A percentile compares a stretch with the other conserved stretches of the same genome.
Evolutionary conservation across 2,797 vertebrate species (phyloP).

Genomic region (Oophaga sylvatica): DNA sequence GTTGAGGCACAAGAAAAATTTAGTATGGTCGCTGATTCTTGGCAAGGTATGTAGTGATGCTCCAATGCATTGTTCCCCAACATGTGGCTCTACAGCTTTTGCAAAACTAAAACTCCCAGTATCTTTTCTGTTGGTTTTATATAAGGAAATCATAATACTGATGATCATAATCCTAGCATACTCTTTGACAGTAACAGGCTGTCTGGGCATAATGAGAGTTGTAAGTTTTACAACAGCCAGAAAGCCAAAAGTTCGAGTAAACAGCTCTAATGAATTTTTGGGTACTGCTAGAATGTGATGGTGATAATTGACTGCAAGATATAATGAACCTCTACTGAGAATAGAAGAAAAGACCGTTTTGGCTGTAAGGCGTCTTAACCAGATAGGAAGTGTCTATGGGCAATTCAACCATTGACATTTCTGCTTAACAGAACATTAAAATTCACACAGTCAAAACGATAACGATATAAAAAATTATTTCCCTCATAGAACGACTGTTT

Average conservation of each 20-base stretch:
- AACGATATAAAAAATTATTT: constrained; percentile 30
- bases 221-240: too few species aligned
- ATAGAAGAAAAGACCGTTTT: background rate
- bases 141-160: too few species aligned
- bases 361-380: background rate
- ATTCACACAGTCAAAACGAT: constrained; percentile 18
- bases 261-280: background rate
- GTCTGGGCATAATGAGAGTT: too few species aligned
- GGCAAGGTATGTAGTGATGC: background rate
- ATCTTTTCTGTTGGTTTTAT: too few species aligned
- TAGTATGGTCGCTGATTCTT: too few species aligned
- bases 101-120: too few species aligned
- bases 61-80: background rate
- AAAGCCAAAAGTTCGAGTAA: too few species aligned
- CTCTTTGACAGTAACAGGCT: too few species aligned
- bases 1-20: constrained; percentile 2
- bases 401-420: background rate
- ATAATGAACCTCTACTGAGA: background rate
- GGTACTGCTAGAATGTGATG: background rate
- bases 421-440: constrained; percentile 16
- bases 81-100: too few species aligned
- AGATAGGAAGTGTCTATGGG: background rate
- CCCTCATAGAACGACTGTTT: constrained; percentile 31
- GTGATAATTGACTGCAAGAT: background rate
- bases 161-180: too few species aligned